Evolutionary conservation across 1,140 invertebrate genomes (phyloP).

Genomic region (Ruditapes philippinarum): DNA sequence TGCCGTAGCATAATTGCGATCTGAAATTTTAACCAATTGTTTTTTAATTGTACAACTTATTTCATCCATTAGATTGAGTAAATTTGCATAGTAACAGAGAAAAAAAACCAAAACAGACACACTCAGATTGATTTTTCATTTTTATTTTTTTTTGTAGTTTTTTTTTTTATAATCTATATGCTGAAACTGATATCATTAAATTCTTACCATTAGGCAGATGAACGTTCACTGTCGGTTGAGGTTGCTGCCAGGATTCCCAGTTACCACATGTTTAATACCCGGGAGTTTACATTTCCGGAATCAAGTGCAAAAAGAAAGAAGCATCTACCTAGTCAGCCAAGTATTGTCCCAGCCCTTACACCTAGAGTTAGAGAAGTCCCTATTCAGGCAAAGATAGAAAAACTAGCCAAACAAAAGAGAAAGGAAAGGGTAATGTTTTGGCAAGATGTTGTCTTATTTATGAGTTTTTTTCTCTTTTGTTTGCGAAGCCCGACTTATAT

Average conservation of each 20-base stretch:
- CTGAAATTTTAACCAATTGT: no score
- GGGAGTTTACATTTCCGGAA: slow-evolving; percentile 62
- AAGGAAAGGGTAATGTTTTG: slow-evolving; percentile 49
- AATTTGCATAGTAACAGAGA: no score
- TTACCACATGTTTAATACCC: slow-evolving; percentile 34
- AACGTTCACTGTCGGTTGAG: slow-evolving; percentile 57
- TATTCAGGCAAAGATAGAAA: slow-evolving; percentile 62
- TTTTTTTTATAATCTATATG: no score
- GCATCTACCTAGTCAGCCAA: slow-evolving; percentile 24
- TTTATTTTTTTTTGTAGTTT: no score
- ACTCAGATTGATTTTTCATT: no score
- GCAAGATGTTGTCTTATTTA: no score
- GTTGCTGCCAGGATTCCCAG: slow-evolving; percentile 2
- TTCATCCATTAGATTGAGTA: no score
- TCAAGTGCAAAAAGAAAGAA: slow-evolving; percentile 27
- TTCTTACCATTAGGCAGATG: slow-evolving; percentile 42
- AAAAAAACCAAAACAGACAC: no score
- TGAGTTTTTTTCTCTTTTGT: neutral
- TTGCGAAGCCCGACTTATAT: neutral
- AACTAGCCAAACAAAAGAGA: slow-evolving; percentile 61
- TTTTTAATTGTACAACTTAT: no score
- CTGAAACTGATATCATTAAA: no score
- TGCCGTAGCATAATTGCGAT: no score
- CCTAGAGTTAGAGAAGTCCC: slow-evolving; percentile 44
- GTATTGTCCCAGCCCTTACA: slow-evolving; percentile 57